Percentiles rank a stretch among this genome's conserved stretches.
These are phyloP conservation scores for Sphinx pinastri DNA, from an alignment of 2,888 invertebrate genomes.

Conservation along the genomic window DNA sequence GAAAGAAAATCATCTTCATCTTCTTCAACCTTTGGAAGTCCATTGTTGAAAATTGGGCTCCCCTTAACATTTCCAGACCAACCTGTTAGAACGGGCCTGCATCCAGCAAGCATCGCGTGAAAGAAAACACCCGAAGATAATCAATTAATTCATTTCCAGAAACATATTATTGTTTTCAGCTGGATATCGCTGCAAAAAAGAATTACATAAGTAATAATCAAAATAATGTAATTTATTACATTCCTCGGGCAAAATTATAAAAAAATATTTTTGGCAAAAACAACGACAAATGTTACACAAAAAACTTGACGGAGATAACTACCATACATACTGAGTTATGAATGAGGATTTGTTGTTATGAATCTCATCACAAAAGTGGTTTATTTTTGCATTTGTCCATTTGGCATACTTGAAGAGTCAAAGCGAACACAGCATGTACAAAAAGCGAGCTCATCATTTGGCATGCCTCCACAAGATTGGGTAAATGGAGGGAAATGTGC, in stretches of 20 bases:
- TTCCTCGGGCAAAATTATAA: background rate
- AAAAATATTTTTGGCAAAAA: background rate
- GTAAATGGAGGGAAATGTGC: slow-evolving; percentile 9
- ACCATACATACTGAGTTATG: background rate
- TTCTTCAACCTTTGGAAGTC: no score
- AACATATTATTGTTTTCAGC: no score
- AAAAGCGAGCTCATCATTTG: slow-evolving; percentile 37
- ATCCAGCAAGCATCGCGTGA: no score
- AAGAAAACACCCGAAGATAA: no score
- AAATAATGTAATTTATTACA: background rate
- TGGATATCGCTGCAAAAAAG: no score
- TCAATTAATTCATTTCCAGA: no score
- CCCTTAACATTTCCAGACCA: no score
- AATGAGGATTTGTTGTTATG: slow-evolving; percentile 5
- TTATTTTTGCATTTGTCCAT: slow-evolving; percentile 12
- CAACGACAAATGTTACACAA: background rate
- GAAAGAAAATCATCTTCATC: no score
- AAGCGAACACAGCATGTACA: slow-evolving; percentile 30
- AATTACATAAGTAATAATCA: no score
- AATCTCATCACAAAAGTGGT: slow-evolving; percentile 1
- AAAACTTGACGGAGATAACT: background rate
- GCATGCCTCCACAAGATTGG: slow-evolving; percentile 39
- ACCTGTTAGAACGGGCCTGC: no score
- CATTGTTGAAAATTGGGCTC: no score
- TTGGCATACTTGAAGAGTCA: slow-evolving; percentile 32